Conservation (phyloP, 2,797 vertebrate species). For the Sardinella longiceps region DNA sequence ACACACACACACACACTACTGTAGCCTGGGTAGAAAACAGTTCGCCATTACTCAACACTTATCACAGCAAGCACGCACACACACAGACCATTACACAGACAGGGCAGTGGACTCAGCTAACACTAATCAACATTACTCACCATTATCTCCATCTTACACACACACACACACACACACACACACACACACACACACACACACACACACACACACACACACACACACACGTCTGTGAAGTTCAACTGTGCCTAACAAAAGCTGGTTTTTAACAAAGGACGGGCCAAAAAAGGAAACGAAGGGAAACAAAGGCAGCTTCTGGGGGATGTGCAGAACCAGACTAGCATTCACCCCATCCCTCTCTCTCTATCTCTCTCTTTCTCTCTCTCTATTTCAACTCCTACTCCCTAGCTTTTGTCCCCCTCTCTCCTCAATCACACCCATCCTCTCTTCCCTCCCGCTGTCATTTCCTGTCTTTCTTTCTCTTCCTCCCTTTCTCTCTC, state of each 20-base stretch:
- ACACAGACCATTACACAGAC: not conserved
- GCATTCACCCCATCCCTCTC: not conserved
- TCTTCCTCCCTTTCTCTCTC: constrained; percentile 20
- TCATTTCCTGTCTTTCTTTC: constrained; percentile 27
- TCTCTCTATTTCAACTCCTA: not conserved
- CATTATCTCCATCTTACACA: not conserved
- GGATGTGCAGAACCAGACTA: not conserved
- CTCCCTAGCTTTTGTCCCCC: not conserved
- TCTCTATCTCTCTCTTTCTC: not conserved
- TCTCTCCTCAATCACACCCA: not conserved
- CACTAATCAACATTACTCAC: not conserved
- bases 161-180: constrained; percentile 13
- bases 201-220: constrained; percentile 15
- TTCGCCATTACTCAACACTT: not conserved
- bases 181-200: constrained; percentile 19
- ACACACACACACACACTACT: constrained; percentile 9
- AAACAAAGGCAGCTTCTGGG: not conserved
- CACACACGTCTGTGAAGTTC: not conserved
- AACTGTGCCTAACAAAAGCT: not conserved
- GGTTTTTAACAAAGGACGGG: not conserved
- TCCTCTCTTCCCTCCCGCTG: not conserved
- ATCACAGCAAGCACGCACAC: not conserved
- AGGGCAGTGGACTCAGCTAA: not conserved
- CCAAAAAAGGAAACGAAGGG: not conserved
- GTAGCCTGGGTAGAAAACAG: not conserved